These are phyloP conservation scores for Microchrysa polita DNA, from an alignment of 2,888 invertebrate genomes.

Conservation along the genomic window DNA sequence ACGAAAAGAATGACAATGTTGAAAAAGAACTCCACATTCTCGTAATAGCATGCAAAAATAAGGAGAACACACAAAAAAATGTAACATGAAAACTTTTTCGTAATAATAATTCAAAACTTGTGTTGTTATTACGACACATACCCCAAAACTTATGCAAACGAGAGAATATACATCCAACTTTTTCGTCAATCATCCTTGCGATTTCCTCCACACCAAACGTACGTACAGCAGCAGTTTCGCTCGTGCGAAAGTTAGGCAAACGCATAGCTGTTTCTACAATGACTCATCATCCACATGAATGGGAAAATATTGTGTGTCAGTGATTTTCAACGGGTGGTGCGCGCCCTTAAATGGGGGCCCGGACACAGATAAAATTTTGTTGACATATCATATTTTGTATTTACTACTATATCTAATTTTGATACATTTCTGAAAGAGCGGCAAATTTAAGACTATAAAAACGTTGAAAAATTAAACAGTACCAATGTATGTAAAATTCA, in stretches of 20 bases:
- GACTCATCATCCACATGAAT: not conserved
- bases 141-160: not conserved
- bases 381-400: too few species aligned
- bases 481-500: too few species aligned
- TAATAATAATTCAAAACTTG: conserved; percentile 9
- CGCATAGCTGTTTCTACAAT: not conserved
- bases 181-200: conserved; percentile 12
- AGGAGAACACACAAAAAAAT: not conserved
- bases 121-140: conserved; percentile 6
- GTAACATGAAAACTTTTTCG: not conserved
- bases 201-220: conserved; percentile 12
- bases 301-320: not conserved
- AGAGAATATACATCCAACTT: conserved; percentile 4
- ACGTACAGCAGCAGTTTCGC: too few species aligned
- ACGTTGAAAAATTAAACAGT: too few species aligned
- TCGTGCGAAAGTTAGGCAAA: not conserved
- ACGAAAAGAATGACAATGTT: too few species aligned
- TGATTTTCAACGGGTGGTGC: too few species aligned
- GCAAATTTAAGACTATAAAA: too few species aligned
- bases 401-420: too few species aligned
- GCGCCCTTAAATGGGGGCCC: too few species aligned
- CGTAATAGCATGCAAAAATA: not conserved
- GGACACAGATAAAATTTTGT: too few species aligned
- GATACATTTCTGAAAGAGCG: too few species aligned
- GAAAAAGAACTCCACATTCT: too few species aligned